Percentiles rank a stretch among this genome's conserved stretches.
Evolutionary conservation across 2,797 vertebrate genomes (phyloP).

Genomic region (Loriculus beryllinus): DNA sequence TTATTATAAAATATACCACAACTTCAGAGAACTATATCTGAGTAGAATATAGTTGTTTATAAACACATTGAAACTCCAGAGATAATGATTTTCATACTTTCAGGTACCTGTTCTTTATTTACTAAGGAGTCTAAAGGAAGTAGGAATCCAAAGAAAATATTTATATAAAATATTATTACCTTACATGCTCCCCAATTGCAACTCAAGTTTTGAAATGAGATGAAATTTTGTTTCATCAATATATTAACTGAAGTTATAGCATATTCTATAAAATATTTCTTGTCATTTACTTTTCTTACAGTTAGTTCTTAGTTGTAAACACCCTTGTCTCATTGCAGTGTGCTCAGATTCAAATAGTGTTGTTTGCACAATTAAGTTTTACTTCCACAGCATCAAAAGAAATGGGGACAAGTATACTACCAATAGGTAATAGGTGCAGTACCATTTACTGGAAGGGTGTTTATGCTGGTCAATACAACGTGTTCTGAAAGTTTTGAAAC

Average conservation of each 20-base stretch:
- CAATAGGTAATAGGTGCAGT: constrained; percentile 29
- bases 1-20: background rate
- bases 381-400: constrained; percentile 7
- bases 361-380: constrained; percentile 15
- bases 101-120: background rate
- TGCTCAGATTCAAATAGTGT: background rate
- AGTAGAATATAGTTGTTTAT: background rate
- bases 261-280: background rate
- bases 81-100: background rate
- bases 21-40: background rate
- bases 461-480: constrained; percentile 73
- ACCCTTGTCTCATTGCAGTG: background rate
- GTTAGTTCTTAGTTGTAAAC: background rate
- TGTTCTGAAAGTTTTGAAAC: constrained; percentile 89
- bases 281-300: background rate
- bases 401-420: constrained; percentile 28
- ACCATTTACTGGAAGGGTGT: constrained; percentile 67
- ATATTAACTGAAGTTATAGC: background rate
- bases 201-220: background rate
- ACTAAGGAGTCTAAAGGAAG: background rate
- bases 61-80: background rate
- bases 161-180: background rate
- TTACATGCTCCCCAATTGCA: background rate
- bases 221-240: background rate
- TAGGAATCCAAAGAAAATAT: background rate